Conservation (phyloP, 2,113 vertebrate species). For the Lathamus discolor region DNA sequence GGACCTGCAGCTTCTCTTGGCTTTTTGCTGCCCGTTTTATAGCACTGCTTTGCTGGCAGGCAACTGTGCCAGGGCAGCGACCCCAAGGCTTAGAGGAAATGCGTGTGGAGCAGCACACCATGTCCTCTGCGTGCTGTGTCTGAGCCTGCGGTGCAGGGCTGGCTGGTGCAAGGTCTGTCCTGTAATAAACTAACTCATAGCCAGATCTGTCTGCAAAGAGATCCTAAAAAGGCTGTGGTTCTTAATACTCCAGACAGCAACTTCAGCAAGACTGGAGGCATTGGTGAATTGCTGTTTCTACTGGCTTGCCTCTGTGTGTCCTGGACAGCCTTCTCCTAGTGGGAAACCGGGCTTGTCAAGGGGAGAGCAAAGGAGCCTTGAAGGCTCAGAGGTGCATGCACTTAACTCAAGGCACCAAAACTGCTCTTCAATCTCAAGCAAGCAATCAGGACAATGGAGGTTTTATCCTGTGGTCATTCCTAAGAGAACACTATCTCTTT, state of each 20-base stretch:
- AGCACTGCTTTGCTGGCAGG: neutral
- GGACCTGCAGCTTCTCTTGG: neutral
- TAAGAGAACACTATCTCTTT: neutral
- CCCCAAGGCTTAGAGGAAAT: rapidly evolving
- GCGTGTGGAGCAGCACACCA: neutral
- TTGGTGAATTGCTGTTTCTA: neutral
- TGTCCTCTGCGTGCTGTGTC: neutral
- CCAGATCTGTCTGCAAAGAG: neutral
- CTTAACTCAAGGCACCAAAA: neutral
- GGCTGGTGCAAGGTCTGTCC: neutral
- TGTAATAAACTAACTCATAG: neutral
- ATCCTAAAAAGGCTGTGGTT: neutral
- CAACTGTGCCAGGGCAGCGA: rapidly evolving
- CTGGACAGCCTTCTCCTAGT: neutral
- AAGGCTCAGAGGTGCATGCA: neutral
- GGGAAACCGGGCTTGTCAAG: neutral
- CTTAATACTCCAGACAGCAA: neutral
- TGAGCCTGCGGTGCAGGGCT: neutral
- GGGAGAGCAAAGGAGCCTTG: neutral
- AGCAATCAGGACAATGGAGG: neutral
- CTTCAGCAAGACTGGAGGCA: neutral
- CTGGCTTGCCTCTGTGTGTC: neutral
- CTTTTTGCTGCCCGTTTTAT: neutral
- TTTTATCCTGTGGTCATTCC: neutral
- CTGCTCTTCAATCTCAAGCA: neutral